Evolutionary conservation across 2,888 invertebrate species (phyloP).

Genomic region (Xestia c-nigrum): DNA sequence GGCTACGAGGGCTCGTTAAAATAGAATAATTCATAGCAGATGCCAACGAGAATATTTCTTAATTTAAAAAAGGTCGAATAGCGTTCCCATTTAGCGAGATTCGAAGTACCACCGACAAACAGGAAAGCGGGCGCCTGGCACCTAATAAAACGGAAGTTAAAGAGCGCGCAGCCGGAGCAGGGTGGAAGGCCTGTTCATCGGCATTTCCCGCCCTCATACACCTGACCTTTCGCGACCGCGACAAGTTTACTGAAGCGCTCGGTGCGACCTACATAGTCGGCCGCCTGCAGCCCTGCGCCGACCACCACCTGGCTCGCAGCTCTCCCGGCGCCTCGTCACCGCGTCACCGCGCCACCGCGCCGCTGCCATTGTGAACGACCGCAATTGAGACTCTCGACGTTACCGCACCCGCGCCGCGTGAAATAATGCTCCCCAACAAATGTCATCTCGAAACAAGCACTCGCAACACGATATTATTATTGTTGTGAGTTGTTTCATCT

Average conservation of each 20-base stretch:
- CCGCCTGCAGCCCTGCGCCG: slow-evolving; percentile 74
- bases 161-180: slow-evolving; percentile 76
- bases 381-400: slow-evolving; percentile 83
- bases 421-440: slow-evolving; percentile 83
- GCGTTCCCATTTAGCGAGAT: slow-evolving; percentile 69
- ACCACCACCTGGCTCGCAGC: slow-evolving; percentile 67
- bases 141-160: slow-evolving; percentile 87
- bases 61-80: slow-evolving; percentile 70
- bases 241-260: slow-evolving; percentile 88
- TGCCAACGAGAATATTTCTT: slow-evolving; percentile 64
- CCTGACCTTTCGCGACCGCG: slow-evolving; percentile 89
- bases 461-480: slow-evolving; percentile 80
- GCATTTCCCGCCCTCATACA: slow-evolving; percentile 89
- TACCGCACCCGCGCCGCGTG: slow-evolving; percentile 77
- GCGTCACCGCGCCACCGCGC: slow-evolving; percentile 57
- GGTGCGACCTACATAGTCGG: slow-evolving; percentile 87
- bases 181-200: slow-evolving; percentile 82
- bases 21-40: slow-evolving; percentile 76
- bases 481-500: slow-evolving; percentile 81
- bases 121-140: slow-evolving; percentile 80
- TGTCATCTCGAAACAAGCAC: slow-evolving; percentile 80
- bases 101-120: slow-evolving; percentile 72
- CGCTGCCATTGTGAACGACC: slow-evolving; percentile 80
- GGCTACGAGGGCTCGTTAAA: slow-evolving; percentile 77
- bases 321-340: slow-evolving; percentile 51